Evolutionary conservation across 2,888 invertebrate genomes (phyloP).

Genomic region (Polyommatus iphigenia): DNA sequence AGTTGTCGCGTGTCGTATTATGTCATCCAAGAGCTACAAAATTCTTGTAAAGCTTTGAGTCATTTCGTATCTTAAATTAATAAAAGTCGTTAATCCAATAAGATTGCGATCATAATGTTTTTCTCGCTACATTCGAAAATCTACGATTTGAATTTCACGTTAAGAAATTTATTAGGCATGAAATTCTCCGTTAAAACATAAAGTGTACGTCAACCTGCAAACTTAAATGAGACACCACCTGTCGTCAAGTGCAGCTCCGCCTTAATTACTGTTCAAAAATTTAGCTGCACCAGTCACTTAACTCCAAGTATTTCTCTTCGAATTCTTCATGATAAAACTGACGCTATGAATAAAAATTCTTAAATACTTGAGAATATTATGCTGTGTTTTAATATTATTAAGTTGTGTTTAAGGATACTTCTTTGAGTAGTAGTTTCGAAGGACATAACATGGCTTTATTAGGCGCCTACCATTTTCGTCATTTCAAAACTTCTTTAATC

Average conservation of each 20-base stretch:
- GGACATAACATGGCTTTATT: not conserved
- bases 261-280: conserved; percentile 57
- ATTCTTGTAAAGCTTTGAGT: no score
- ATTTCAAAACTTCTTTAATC: not conserved
- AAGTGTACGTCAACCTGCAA: conserved; percentile 35
- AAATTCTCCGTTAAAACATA: conserved; percentile 30
- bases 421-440: not conserved
- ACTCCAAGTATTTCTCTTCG: conserved; percentile 17
- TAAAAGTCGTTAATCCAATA: no score
- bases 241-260: conserved; percentile 57
- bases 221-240: conserved; percentile 73
- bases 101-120: not conserved
- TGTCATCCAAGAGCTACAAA: no score
- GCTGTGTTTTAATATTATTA: not conserved
- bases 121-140: not conserved
- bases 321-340: not conserved
- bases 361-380: not conserved
- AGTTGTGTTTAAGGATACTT: not conserved
- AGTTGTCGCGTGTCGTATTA: no score
- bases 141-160: not conserved
- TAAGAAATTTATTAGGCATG: not conserved
- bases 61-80: no score
- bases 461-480: not conserved
- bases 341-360: conserved; percentile 17
- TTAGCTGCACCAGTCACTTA: conserved; percentile 37